Base-by-base conservation (phyloP, 1,140 invertebrate genomes). In the Diorhabda elongata region DNA sequence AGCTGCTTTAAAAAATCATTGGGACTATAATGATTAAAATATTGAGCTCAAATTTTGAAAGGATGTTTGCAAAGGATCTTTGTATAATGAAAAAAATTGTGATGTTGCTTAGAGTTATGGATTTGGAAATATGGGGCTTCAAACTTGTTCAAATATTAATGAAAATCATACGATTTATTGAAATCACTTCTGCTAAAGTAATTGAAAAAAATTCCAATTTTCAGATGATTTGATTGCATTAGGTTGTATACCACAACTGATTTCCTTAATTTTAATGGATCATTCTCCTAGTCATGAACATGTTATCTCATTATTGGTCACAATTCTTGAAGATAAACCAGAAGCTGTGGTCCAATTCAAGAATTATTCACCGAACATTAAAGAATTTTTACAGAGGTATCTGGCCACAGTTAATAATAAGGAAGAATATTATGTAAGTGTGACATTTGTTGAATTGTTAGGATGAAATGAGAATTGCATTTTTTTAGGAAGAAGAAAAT, bases 211-310 rank as follows among this genome's bases (percentile, higher is more conserved):
- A 26, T 26, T 52, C n/a, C 8, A 11, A 26, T 69, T 71, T 74
- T 66, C 52, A 77, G 74, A 68, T 69, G 68, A 73, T 41, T 45
- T 78, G 9, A 70, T 79, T 58, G 73, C 71, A 68, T 67, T 78
- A 44, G 74, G 72, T 3, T 77, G 74, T 62, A 47, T 80, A 47
- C 74, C 78, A 11, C 65, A 72, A 6, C 66, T 81, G 26, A 75
- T 80, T 44, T 11, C 44, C 6, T 64, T 78, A n/a, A 63, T 81
- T 56, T 69, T 64, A 11, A 64, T 69, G 61, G 74, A 76, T 44
- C 72, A 74, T 8, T 73, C 72, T 43, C 59, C 69, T 9, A 76
- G 75, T 64, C 75, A 80, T 62, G 79, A 81, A 71, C 76, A 78
- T 73, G 68, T 79, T 7, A 66, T 81, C 56, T 68, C 71, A 52